Base-by-base conservation (phyloP, 2,113 vertebrate species). In the Apeltes quadracus region DNA sequence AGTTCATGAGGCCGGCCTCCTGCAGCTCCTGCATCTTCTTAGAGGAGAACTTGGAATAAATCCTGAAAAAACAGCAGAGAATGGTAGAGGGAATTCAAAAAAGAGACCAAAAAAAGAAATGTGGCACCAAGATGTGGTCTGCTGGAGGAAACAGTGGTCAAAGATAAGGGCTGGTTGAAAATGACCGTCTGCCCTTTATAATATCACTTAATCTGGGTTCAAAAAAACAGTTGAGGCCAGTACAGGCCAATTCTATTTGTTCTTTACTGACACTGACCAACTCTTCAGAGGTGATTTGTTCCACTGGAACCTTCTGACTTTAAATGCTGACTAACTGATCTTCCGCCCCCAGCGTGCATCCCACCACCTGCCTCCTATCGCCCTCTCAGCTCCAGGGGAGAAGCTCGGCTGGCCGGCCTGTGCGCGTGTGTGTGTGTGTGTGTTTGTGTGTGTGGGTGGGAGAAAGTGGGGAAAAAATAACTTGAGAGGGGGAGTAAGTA, bases 31-130 rank as follows among this genome's bases (percentile, higher is more conserved):
- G 93, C 96, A 98, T 98, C 90, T 96, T 96, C 83, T 93, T 96
- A 27, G 93, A 91, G 84, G 97, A 97, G 73, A 99, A 99, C 85
- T 97, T 98, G 23, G 97, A 98, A 91, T 96, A 99, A 92, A 99
- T 96, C 89, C 98, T 99, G 78, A 25, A 84, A 79, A 51, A 23
- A 76, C 2, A 61, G 0, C 44, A 38, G 27, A 16, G n/a, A 43
- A 76, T 10, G 64, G 51, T 7, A 23, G 14, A 76, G 23, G 5
- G 8, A 53, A 18, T 51, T 51, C 0, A 4, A 5, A 51, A 13
- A 12, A 13, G 1, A 7, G 13, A 34, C 25, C 39, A 61, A 22
- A 66, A 53, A 50, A 3, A 56, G 18, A 44, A 64, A 50, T 29
- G 9, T 59, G 27, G 4, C 34, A 34, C 39, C 15, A 56, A 15